Conservation (phyloP, 2,888 invertebrate genomes). For the Tetranychus truncatus region DNA sequence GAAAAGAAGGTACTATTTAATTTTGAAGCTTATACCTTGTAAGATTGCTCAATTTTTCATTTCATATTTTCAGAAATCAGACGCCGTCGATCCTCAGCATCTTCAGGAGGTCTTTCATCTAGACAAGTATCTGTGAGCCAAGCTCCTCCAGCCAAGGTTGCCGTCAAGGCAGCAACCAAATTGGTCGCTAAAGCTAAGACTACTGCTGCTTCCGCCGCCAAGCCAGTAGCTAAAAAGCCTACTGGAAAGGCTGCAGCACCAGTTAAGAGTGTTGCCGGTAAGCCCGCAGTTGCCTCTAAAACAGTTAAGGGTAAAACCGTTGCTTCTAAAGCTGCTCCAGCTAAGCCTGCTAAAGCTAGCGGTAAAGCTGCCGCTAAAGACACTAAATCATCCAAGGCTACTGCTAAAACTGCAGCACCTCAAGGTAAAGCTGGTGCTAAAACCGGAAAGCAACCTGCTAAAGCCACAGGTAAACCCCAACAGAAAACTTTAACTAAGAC, state of each 20-base stretch:
- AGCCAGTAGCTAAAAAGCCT: not conserved
- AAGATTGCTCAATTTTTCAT: not conserved
- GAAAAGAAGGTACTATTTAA: constrained; percentile 25
- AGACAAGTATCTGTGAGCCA: constrained; percentile 12
- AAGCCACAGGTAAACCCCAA: not conserved
- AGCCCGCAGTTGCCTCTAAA: not conserved
- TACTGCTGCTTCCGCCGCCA: not conserved
- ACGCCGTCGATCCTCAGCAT: constrained; percentile 20
- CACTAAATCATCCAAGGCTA: not conserved
- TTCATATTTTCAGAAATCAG: constrained; percentile 12
- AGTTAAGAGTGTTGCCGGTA: not conserved
- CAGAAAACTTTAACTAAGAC: not conserved
- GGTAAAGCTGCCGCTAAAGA: not conserved
- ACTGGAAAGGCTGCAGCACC: not conserved
- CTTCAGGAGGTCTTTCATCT: constrained; percentile 17
- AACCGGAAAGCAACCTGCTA: not conserved
- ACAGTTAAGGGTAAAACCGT: not conserved
- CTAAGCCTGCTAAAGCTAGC: not conserved
- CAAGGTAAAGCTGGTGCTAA: not conserved
- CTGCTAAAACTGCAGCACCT: not conserved
- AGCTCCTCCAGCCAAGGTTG: not conserved
- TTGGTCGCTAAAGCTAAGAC: not conserved
- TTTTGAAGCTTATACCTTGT: not conserved
- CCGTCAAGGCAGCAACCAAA: not conserved
- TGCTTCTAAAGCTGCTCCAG: not conserved